phyloP scores from a whole-genome alignment of 2,113 vertebrate genomes.

The Mugil cephalus region DNA sequence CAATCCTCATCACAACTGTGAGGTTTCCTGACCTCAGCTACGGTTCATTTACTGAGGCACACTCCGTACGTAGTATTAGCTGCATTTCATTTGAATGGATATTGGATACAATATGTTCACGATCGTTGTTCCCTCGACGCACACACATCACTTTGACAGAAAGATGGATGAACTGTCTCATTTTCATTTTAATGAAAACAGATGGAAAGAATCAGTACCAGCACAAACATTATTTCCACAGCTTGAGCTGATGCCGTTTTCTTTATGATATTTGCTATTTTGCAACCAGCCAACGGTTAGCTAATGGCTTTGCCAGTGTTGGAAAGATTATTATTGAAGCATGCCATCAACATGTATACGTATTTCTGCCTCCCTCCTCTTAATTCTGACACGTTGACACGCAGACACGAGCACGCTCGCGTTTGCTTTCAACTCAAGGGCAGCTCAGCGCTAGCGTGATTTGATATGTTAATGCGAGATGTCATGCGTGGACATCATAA shows the following conservation, averaged over 20 bases:
- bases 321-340: neutral
- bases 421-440: slow-evolving; percentile 35
- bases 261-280: slow-evolving; percentile 46
- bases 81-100: slow-evolving; percentile 52
- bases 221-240: slow-evolving; percentile 55
- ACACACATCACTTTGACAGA: slow-evolving; percentile 38
- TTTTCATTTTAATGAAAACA: slow-evolving; percentile 77
- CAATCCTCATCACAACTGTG: neutral
- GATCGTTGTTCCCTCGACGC: slow-evolving; percentile 20
- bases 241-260: slow-evolving; percentile 40
- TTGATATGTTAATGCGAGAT: slow-evolving; percentile 66
- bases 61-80: slow-evolving; percentile 3
- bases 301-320: slow-evolving; percentile 26
- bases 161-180: slow-evolving; percentile 68
- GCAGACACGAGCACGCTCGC: slow-evolving; percentile 24
- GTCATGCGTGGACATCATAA: slow-evolving; percentile 65
- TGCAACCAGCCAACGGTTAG: slow-evolving; percentile 36
- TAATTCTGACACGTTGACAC: slow-evolving; percentile 37
- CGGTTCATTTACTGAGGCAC: slow-evolving; percentile 37
- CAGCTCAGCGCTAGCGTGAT: slow-evolving; percentile 33
- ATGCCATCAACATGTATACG: neutral
- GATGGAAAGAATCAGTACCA: slow-evolving; percentile 52
- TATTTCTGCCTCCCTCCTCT: neutral
- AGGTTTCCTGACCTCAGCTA: slow-evolving; percentile 21
- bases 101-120: slow-evolving; percentile 45